These are phyloP conservation scores for Xylota sylvarum DNA, from an alignment of 2,888 invertebrate species.

Conservation along the genomic window DNA sequence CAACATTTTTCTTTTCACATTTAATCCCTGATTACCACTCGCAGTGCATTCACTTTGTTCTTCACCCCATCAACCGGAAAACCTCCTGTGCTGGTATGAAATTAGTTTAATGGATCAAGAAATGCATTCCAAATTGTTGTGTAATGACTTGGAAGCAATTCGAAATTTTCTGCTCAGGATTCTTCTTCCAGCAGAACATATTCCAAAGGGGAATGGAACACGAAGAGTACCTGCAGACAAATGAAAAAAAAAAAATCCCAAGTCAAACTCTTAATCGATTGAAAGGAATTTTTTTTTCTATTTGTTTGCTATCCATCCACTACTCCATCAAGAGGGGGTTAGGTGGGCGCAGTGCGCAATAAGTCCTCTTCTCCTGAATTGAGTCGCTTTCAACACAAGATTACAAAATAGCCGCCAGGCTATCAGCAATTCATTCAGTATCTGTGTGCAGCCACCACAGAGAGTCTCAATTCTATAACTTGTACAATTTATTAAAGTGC, in stretches of 20 bases:
- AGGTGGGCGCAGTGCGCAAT: conserved; percentile 31
- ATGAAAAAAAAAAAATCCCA: conserved; percentile 3
- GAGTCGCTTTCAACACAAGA: conserved; percentile 54
- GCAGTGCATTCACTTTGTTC: conserved; percentile 43
- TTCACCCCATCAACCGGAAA: conserved; percentile 37
- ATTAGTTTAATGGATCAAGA: conserved; percentile 76
- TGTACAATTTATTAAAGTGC: conserved; percentile 71
- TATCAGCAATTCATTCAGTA: conserved; percentile 32
- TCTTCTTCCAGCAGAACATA: conserved; percentile 43
- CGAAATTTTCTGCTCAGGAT: conserved; percentile 65
- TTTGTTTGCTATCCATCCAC: conserved; percentile 25
- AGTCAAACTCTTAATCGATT: conserved; percentile 69
- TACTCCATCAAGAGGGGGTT: not conserved
- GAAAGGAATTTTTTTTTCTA: conserved; percentile 59
- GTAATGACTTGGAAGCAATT: conserved; percentile 76
- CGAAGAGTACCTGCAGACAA: conserved; percentile 2
- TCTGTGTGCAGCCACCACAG: not conserved
- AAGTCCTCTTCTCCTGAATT: conserved; percentile 48
- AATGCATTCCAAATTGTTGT: conserved; percentile 75
- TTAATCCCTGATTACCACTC: conserved; percentile 34
- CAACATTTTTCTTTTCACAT: conserved; percentile 1
- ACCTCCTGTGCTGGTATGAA: conserved; percentile 62
- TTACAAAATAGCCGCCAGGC: conserved; percentile 43
- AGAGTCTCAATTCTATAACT: conserved; percentile 38
- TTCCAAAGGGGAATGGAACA: conserved; percentile 15